Evolutionary conservation across 2,113 vertebrate species (phyloP).

Genomic region (Mesitornis unicolor): DNA sequence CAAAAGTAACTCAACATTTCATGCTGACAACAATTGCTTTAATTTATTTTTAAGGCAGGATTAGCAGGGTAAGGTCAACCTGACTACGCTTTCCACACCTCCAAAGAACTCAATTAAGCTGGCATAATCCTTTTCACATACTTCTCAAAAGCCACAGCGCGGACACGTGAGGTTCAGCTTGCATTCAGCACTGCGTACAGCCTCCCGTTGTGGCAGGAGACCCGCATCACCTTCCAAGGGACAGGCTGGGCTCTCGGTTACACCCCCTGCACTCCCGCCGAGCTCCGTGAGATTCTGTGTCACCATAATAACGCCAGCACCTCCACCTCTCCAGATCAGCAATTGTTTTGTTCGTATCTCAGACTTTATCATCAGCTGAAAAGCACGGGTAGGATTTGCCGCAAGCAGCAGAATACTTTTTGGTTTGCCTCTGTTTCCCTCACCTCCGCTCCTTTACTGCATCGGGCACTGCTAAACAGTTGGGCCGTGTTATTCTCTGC

Average conservation of each 20-base stretch:
- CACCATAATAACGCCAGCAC: fast-evolving
- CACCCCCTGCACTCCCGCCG: fast-evolving
- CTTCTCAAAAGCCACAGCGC: neutral
- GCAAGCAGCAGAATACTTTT: neutral
- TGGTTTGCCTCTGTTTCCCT: neutral
- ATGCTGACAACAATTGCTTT: neutral
- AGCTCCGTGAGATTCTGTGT: neutral
- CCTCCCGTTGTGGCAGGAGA: neutral
- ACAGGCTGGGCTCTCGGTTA: fast-evolving
- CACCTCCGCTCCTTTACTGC: neutral
- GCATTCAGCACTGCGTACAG: neutral
- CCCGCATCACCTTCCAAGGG: neutral
- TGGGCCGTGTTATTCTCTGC: neutral
- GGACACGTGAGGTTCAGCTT: neutral
- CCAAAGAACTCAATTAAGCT: neutral
- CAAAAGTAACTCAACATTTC: neutral
- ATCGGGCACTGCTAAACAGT: neutral
- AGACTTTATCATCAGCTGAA: neutral
- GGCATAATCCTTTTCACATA: neutral
- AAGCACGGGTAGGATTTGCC: neutral
- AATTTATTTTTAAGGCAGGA: constrained; percentile 37
- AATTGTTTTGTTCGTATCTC: neutral
- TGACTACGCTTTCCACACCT: neutral
- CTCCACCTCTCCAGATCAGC: neutral
- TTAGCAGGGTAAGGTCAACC: neutral